Base-by-base conservation (phyloP, 2,888 invertebrate species). In the Eupithecia vulgata region DNA sequence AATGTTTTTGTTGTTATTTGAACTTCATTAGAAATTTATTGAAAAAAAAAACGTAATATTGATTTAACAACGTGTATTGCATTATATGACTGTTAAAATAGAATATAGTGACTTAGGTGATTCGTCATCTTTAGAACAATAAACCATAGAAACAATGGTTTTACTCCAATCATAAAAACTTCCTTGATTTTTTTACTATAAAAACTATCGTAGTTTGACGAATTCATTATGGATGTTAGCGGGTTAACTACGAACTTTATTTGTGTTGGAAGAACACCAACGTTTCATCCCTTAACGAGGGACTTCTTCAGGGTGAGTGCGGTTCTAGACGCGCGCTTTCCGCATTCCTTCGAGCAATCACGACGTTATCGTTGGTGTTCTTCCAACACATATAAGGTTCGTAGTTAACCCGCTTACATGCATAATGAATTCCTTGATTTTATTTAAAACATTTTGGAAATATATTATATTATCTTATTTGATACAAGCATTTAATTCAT, bases 401-500 rank as follows among this genome's bases (percentile, higher is more conserved):
- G n/a, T n/a, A n/a, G n/a, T n/a, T n/a, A n/a, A n/a, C n/a, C n/a
- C n/a, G n/a, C n/a, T n/a, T n/a, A n/a, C n/a, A n/a, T n/a, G n/a
- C n/a, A n/a, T n/a, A n/a, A n/a, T n/a, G n/a, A n/a, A n/a, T 67
- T 65, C n/a, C 64, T 34, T 66, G 40, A 52, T 66, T 66, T 42
- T 48, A 67, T 17, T 35, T n/a, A 59, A 66, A 64, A 30, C 35
- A 35, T 71, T 71, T 67, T 71, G 42, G 66, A 62, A 21, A 71
- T 40, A 34, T 72, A 64, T 69, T 65, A 15, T 21, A 52, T 52
- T 65, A 59, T 59, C 65, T 59, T 62, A 66, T 69, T 40, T 21
- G 42, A 40, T 42, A 42, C 67, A 67, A 71, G 79, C 76, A 79
- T 79, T 79, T 77, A 77, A 74, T 42, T 70, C 67, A 73, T 71